Evolutionary conservation across 2,888 invertebrate species (phyloP), one percentile per base, ranked within the genome.

Genomic region (Hydraecia micacea): DNA sequence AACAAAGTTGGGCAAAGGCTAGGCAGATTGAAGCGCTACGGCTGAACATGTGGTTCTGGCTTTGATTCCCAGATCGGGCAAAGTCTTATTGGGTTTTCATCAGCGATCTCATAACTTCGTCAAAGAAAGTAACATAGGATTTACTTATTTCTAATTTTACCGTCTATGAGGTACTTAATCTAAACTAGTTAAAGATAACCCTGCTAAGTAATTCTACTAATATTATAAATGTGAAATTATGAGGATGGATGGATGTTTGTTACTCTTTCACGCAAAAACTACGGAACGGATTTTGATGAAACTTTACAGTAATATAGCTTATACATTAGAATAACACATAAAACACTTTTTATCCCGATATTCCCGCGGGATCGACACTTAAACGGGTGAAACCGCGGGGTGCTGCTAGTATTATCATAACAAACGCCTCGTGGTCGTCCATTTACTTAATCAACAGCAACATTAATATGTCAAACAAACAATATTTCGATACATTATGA

Each of bases 371-470:
- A 32, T 32, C 32, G 32, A 32, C 32, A 32, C 32, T 32, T 32
- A 32, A 32, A 32, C 32, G 32, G 32, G 32, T 32, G 3, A 32
- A 32, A 32, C 32, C 32, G 32, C 32, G 32, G 32, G 32, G 32
- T 32, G 32, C 32, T 32, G 32, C 32, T 32, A 2, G 32, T 55
- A 65, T 15, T 65, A 18, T 70, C 69, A 79, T 70, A 58, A 65
- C 65, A 78, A n/a, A 78, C 65, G 46, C 78, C 65, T 78, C 78
- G 70, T 79, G 70, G 28, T 2, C 4, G 25, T 28, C 25, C 2
- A 9, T 66, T 75, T 58, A 46, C 32, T 46, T 77, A 58, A 58
- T 75, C 75, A 74, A n/a, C 21, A 46, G 55, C 55, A 55, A 52
- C 28, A 58, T 77, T 69, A 49, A 46, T 60, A 75, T 69, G 49